Conservation (phyloP, 2,797 vertebrate genomes). For the Xerus rutilus region DNA sequence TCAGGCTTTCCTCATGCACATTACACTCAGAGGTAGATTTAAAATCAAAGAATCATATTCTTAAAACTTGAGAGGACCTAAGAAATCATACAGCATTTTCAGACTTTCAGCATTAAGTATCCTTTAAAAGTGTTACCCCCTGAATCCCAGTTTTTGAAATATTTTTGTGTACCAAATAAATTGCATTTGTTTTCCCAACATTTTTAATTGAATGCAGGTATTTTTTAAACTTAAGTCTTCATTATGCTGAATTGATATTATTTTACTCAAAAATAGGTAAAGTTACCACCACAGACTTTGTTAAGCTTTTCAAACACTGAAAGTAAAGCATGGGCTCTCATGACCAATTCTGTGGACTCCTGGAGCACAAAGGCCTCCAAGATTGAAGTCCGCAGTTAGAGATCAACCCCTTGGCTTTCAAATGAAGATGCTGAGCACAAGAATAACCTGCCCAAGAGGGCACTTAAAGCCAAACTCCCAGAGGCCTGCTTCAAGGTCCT, state of each 20-base stretch:
- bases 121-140: neutral
- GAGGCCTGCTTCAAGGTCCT: neutral
- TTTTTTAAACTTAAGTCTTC: neutral
- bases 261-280: constrained; percentile 16
- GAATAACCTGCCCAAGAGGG: neutral
- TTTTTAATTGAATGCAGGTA: neutral
- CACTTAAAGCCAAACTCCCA: neutral
- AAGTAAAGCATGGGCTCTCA: neutral
- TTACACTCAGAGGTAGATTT: neutral
- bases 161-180: constrained; percentile 15
- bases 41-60: neutral
- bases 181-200: neutral
- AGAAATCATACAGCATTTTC: neutral
- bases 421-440: neutral
- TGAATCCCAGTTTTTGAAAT: neutral
- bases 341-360: too few relatives aligned
- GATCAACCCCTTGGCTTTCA: neutral
- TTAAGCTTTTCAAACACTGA: neutral
- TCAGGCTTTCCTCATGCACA: neutral
- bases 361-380: neutral
- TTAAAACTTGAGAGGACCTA: neutral
- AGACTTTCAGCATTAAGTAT: neutral
- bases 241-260: neutral
- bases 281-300: neutral
- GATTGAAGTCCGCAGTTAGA: neutral